Percentiles rank a stretch among this genome's conserved stretches.
phyloP scores from a whole-genome alignment of 1,140 invertebrate species.

The Papilio xuthus region DNA sequence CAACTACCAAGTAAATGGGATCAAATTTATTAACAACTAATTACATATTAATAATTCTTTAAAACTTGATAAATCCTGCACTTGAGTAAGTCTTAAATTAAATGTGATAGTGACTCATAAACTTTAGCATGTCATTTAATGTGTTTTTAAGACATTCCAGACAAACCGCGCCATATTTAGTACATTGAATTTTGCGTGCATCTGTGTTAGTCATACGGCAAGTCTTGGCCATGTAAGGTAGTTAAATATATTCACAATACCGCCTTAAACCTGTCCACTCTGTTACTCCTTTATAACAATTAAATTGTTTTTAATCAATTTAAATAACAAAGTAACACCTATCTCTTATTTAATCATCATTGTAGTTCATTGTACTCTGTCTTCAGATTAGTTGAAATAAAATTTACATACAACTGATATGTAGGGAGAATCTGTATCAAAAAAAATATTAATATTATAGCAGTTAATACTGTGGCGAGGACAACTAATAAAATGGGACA shows the following conservation, averaged over 20 bases:
- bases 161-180: not conserved
- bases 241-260: slow-evolving; percentile 20
- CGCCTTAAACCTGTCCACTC: slow-evolving; percentile 28
- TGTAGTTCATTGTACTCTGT: slow-evolving; percentile 16
- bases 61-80: not conserved
- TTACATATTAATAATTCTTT: not conserved
- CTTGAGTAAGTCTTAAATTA: not conserved
- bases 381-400: not conserved
- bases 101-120: too few species aligned
- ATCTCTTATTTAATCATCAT: slow-evolving; percentile 9
- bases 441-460: slow-evolving; percentile 36
- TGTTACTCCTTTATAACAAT: slow-evolving; percentile 22
- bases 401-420: not conserved
- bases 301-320: slow-evolving; percentile 17
- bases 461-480: slow-evolving; percentile 31
- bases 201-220: not conserved
- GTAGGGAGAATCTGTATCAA: slow-evolving; percentile 50
- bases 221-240: slow-evolving; percentile 15
- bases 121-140: not conserved
- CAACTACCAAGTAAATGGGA: not conserved
- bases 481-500: slow-evolving; percentile 27
- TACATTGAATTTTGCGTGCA: not conserved
- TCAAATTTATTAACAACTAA: not conserved
- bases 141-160: not conserved
- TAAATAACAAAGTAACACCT: not conserved